A percentile compares a stretch with the other conserved stretches of the same genome.
These are phyloP conservation scores for Drosophila ironensis DNA, from an alignment of 1,140 invertebrate species.

Conservation along the genomic window DNA sequence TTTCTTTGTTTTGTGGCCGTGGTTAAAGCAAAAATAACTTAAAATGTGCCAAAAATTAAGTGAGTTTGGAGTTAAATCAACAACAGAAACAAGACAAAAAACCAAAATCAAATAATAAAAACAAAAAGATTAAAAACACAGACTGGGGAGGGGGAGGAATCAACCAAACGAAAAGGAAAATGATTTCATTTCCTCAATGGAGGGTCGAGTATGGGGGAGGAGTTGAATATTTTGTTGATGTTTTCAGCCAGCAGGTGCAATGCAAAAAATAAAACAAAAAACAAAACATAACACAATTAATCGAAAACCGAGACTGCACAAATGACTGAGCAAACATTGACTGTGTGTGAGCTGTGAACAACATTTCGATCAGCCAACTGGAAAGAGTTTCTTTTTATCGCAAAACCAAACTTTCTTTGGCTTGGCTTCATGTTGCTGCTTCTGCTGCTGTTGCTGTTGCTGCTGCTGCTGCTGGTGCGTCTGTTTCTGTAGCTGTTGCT, in stretches of 20 bases:
- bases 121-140: conserved; percentile 41
- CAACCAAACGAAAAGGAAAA: conserved; percentile 43
- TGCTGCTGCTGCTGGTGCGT: conserved; percentile 29
- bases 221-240: conserved; percentile 24
- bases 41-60: conserved; percentile 61
- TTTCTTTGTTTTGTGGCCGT: background rate
- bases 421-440: conserved; percentile 33
- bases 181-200: conserved; percentile 1
- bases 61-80: conserved; percentile 62
- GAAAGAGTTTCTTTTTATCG: conserved; percentile 81
- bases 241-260: conserved; percentile 36
- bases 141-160: too few relatives aligned
- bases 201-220: background rate
- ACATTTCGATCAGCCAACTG: conserved; percentile 68
- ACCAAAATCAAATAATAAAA: conserved; percentile 31
- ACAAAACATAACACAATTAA: conserved; percentile 36
- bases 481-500: conserved; percentile 26
- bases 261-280: conserved; percentile 30
- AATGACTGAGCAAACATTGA: conserved; percentile 59
- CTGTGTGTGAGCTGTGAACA: conserved; percentile 1
- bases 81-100: conserved; percentile 36
- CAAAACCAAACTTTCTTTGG: conserved; percentile 81
- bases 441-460: conserved; percentile 32
- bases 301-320: conserved; percentile 42
- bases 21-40: conserved; percentile 32